Evolutionary conservation across 2,797 vertebrate genomes (phyloP).

Genomic region (Chelon auratus): DNA sequence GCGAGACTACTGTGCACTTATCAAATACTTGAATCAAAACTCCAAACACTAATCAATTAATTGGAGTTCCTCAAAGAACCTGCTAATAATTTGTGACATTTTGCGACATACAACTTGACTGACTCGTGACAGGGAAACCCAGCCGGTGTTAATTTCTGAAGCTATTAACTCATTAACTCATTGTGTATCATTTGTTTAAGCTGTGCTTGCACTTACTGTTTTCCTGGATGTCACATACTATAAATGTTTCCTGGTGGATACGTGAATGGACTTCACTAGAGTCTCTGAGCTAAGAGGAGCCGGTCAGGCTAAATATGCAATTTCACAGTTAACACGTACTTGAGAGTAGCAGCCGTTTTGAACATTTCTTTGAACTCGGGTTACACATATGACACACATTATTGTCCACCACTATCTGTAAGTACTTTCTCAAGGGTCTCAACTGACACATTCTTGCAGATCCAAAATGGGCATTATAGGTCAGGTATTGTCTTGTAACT

Average conservation of each 20-base stretch:
- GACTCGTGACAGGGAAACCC: no score
- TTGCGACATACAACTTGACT: no score
- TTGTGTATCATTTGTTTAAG: background rate
- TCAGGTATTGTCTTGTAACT: background rate
- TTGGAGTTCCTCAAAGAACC: no score
- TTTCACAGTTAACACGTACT: background rate
- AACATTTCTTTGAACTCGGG: background rate
- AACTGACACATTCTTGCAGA: background rate
- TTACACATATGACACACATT: no score
- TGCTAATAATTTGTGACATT: no score
- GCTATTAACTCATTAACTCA: background rate
- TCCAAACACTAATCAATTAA: no score
- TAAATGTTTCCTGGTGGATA: background rate
- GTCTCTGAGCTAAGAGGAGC: no score
- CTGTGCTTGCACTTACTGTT: background rate
- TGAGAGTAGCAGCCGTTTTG: background rate
- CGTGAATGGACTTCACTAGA: background rate
- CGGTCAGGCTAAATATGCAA: no score
- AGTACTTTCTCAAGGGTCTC: background rate
- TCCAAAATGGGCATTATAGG: background rate
- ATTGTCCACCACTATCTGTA: no score
- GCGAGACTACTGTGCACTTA: no score
- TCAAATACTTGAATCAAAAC: no score
- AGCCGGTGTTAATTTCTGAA: background rate
- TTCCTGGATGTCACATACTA: background rate